phyloP scores from a whole-genome alignment of 2,797 vertebrate genomes.

The Trachops cirrhosus region DNA sequence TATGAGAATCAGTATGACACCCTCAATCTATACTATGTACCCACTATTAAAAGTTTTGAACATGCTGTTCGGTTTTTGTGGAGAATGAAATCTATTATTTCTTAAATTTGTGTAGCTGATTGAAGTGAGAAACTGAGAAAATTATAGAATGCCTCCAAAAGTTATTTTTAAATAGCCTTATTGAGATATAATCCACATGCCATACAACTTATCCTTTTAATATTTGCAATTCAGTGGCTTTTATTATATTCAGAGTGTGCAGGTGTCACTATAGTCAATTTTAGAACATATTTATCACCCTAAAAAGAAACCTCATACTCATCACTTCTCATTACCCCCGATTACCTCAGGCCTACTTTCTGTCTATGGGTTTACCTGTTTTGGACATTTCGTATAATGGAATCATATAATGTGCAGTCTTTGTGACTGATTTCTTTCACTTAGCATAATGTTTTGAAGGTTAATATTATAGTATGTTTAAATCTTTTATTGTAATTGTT shows the following conservation, averaged over 20 bases:
- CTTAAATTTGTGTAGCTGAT: neutral
- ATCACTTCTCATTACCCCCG: neutral
- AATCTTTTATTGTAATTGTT: neutral
- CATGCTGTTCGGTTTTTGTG: neutral
- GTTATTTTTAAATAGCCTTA: neutral
- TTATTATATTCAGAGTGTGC: neutral
- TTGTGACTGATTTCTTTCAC: neutral
- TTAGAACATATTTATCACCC: neutral
- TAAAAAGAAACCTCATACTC: neutral
- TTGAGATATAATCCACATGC: neutral
- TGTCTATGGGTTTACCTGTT: neutral
- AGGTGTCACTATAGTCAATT: neutral
- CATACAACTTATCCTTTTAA: neutral
- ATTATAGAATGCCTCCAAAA: neutral
- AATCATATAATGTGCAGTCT: neutral
- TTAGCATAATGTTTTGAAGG: neutral
- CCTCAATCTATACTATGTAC: neutral
- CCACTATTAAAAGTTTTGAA: neutral
- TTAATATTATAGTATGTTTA: neutral
- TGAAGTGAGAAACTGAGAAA: slow-evolving; percentile 26
- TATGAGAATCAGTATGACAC: neutral
- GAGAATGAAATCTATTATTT: neutral
- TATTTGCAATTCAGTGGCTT: neutral
- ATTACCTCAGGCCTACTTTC: neutral
- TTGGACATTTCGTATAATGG: slow-evolving; percentile 11